A percentile compares a stretch with the other conserved stretches of the same genome.
These are phyloP conservation scores for Sinella curviseta DNA, from an alignment of 1,140 invertebrate genomes.

Conservation along the genomic window DNA sequence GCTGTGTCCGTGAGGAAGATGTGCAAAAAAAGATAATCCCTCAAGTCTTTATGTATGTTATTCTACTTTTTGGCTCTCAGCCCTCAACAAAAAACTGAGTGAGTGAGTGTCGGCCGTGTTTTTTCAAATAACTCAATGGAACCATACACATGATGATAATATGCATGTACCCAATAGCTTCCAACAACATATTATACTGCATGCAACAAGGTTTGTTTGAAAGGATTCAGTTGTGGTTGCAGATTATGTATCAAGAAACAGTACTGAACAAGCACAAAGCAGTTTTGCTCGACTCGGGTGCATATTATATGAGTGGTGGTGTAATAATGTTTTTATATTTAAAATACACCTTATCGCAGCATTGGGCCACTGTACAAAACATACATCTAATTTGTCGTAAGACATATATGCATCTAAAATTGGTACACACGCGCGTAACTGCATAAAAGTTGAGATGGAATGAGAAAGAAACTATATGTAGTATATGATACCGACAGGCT, in stretches of 20 bases:
- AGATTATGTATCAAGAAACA: too few relatives aligned
- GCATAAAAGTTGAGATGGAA: not conserved
- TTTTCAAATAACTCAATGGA: too few relatives aligned
- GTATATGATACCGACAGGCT: not conserved
- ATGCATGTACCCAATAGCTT: not conserved
- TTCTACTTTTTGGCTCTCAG: not conserved
- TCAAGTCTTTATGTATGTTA: not conserved
- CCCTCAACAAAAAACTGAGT: not conserved
- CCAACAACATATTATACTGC: not conserved
- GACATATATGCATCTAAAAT: not conserved
- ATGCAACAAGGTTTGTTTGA: too few relatives aligned
- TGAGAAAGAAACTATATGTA: too few relatives aligned
- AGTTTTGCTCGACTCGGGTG: too few relatives aligned
- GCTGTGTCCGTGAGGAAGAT: not conserved
- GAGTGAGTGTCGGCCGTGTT: too few relatives aligned
- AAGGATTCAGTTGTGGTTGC: too few relatives aligned
- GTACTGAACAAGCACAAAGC: not conserved
- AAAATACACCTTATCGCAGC: not conserved
- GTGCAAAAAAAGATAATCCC: not conserved
- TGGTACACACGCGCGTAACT: not conserved
- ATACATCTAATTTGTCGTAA: not conserved
- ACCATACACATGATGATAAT: too few relatives aligned
- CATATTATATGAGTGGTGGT: too few relatives aligned
- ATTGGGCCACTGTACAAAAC: not conserved
- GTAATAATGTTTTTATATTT: not conserved